Percentiles rank a stretch among this genome's conserved stretches.
phyloP scores from a whole-genome alignment of 2,888 invertebrate species.

The Thalpophila matura region DNA sequence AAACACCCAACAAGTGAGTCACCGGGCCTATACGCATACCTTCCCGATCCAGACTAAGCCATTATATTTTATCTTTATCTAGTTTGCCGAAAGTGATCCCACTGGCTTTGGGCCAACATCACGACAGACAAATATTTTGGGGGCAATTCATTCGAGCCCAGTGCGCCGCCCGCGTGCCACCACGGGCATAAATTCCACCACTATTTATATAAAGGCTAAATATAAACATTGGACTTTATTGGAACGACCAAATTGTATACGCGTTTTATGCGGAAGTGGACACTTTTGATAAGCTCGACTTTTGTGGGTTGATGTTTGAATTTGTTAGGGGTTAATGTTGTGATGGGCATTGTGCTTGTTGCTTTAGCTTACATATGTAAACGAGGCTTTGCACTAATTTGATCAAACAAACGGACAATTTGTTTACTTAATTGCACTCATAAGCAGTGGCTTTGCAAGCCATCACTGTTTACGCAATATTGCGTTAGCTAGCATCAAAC shows the following conservation, averaged over 20 bases:
- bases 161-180: conserved; percentile 71
- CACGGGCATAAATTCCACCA: conserved; percentile 79
- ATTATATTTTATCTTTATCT: conserved; percentile 80
- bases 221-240: conserved; percentile 83
- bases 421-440: conserved; percentile 1
- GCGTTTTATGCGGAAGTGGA: conserved; percentile 72
- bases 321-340: conserved; percentile 39
- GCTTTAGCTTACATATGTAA: not conserved
- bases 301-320: conserved; percentile 52
- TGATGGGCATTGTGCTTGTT: conserved; percentile 20
- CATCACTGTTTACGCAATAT: conserved; percentile 26
- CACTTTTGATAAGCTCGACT: conserved; percentile 65
- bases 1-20: conserved; percentile 70
- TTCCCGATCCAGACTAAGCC: conserved; percentile 73
- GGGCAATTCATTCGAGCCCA: conserved; percentile 83
- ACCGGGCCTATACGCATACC: conserved; percentile 67
- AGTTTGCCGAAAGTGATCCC: conserved; percentile 87
- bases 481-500: conserved; percentile 14
- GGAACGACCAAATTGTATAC: conserved; percentile 71
- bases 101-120: conserved; percentile 84
- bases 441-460: not conserved
- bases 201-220: conserved; percentile 83
- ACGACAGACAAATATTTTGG: conserved; percentile 89
- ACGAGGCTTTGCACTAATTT: not conserved
- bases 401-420: not conserved